Evolutionary conservation across 2,113 vertebrate species (phyloP).

Genomic region (Oxyruncus cristatus): DNA sequence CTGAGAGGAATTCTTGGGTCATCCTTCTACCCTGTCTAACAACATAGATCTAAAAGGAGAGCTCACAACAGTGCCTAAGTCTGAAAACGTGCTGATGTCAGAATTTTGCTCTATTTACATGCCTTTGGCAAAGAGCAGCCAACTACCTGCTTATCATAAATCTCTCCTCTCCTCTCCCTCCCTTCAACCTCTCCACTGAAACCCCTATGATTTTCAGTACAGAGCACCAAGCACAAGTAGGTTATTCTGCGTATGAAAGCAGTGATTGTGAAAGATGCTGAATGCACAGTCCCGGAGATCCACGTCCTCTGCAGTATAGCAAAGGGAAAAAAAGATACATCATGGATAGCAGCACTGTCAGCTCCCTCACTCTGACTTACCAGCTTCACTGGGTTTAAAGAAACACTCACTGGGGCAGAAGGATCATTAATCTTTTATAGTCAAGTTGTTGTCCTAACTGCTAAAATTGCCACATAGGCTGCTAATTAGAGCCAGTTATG

Average conservation of each 20-base stretch:
- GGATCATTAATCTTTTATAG: conserved; percentile 4
- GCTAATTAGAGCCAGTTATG: conserved; percentile 3
- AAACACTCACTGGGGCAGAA: conserved; percentile 19
- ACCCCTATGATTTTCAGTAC: neutral
- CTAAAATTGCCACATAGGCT: neutral
- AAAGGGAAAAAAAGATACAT: conserved; percentile 6
- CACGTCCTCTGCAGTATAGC: neutral
- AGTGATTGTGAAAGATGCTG: conserved; percentile 32
- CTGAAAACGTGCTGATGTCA: conserved; percentile 51
- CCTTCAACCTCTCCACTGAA: neutral
- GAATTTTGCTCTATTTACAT: conserved; percentile 36
- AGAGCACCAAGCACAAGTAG: conserved; percentile 21
- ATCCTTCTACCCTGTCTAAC: conserved; percentile 32
- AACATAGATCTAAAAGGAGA: neutral
- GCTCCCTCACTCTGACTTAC: neutral
- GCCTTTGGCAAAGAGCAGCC: neutral
- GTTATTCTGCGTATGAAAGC: conserved; percentile 59
- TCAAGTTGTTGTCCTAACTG: neutral
- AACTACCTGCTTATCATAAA: conserved; percentile 54
- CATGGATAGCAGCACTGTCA: conserved; percentile 16
- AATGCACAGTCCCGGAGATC: neutral
- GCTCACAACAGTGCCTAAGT: neutral
- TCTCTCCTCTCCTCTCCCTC: conserved; percentile 4
- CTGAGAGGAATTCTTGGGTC: conserved; percentile 29
- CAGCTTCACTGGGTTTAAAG: neutral